phyloP scores from a whole-genome alignment of 2,113 vertebrate genomes.

The Polypterus senegalus region DNA sequence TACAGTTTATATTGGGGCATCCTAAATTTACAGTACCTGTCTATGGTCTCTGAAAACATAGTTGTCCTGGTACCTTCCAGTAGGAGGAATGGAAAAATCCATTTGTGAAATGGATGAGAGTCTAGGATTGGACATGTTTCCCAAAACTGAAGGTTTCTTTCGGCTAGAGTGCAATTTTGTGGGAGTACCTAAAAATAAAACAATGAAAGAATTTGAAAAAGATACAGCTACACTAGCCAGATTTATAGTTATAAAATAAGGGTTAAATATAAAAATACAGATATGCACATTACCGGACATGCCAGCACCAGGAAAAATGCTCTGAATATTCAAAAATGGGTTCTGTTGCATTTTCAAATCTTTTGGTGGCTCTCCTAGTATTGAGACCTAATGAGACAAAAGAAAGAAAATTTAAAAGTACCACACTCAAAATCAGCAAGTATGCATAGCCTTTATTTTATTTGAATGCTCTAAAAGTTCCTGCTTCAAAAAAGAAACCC shows the following conservation, averaged over 20 bases:
- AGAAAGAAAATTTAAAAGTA: neutral
- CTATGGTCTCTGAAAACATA: slow-evolving; percentile 49
- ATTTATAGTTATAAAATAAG: too few species aligned
- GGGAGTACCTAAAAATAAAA: slow-evolving; percentile 27
- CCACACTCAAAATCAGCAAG: too few species aligned
- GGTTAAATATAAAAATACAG: neutral
- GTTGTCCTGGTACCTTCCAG: slow-evolving; percentile 50
- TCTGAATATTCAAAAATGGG: slow-evolving; percentile 55
- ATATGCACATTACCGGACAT: slow-evolving; percentile 19
- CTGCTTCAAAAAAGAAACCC: too few species aligned
- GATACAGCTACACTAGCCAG: neutral
- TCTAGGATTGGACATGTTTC: slow-evolving; percentile 46
- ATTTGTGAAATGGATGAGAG: slow-evolving; percentile 32
- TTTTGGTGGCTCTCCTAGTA: slow-evolving; percentile 71
- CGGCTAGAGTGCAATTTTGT: slow-evolving; percentile 56
- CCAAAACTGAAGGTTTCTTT: slow-evolving; percentile 45
- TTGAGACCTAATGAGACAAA: slow-evolving; percentile 41
- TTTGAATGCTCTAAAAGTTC: too few species aligned
- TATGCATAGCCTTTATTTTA: too few species aligned
- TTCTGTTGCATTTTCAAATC: slow-evolving; percentile 56
- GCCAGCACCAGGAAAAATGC: slow-evolving; percentile 50
- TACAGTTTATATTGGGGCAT: neutral
- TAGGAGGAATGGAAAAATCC: slow-evolving; percentile 33
- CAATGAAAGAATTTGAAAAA: neutral
- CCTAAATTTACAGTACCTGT: slow-evolving; percentile 42